A percentile compares a stretch with the other conserved stretches of the same genome.
These are phyloP conservation scores for Drosophila paranaensis DNA, from an alignment of 2,888 invertebrate species.

Conservation along the genomic window DNA sequence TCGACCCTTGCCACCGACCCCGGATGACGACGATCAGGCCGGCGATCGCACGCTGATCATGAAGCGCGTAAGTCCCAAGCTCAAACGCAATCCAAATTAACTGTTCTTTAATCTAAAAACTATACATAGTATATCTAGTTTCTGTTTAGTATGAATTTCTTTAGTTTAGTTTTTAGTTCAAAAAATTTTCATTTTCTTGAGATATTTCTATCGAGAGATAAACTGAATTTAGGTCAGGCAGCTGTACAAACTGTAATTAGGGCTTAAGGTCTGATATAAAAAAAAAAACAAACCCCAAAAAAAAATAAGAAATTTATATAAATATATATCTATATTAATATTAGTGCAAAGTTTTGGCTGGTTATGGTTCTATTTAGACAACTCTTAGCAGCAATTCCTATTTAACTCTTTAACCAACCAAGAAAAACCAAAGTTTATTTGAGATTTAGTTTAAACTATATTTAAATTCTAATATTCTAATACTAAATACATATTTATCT, in stretches of 20 bases:
- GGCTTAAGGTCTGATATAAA: constrained; percentile 52
- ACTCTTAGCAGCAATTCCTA: constrained; percentile 38
- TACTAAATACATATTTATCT: constrained; percentile 55
- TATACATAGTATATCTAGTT: constrained; percentile 22
- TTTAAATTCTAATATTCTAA: constrained; percentile 23
- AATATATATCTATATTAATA: constrained; percentile 41
- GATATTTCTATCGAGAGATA: constrained; percentile 46
- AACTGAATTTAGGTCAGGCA: constrained; percentile 23
- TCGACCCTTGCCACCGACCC: constrained; percentile 96
- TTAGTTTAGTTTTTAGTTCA: constrained; percentile 57
- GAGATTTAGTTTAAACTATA: constrained; percentile 45
- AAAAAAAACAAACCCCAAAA: not conserved
- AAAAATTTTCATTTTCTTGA: constrained; percentile 32
- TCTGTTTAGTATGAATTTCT: constrained; percentile 47
- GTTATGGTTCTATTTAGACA: constrained; percentile 84
- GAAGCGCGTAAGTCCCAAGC: constrained; percentile 92
- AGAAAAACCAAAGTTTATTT: constrained; percentile 33
- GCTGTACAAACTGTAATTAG: constrained; percentile 75
- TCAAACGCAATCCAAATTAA: not conserved
- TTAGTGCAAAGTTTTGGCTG: constrained; percentile 63
- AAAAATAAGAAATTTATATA: constrained; percentile 16
- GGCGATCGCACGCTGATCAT: constrained; percentile 96
- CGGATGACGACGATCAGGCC: constrained; percentile 93
- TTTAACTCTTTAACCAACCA: constrained; percentile 47
- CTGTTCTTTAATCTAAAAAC: constrained; percentile 12